Base-by-base conservation (phyloP, 2,797 vertebrate species). In the Tadarida brasiliensis region DNA sequence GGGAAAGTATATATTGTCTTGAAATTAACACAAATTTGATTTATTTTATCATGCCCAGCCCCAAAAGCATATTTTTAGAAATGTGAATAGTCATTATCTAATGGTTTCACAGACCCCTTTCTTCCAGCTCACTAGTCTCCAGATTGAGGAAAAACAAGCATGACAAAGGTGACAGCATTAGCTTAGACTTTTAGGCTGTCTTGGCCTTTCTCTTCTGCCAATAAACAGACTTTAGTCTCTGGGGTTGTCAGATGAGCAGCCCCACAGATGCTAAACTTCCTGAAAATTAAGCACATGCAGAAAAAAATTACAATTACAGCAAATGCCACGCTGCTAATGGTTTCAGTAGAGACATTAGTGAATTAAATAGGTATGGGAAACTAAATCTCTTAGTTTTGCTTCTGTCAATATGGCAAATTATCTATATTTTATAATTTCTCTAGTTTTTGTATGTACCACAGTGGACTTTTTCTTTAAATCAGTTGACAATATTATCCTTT, bases 241-340 rank as follows among this genome's bases (percentile, higher is more conserved):
- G 39, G 89, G 93, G 93, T 87, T 4, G 4, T 96, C 97, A 96
- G 84, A 91, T 90, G 89, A 96, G 63, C 87, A 95, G 68, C 87
- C 95, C 94, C 96, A 94, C 93, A 95, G 97, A 96, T 97, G 96
- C 92, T 97, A 93, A 96, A 93, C 91, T 96, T 96, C 59, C 83
- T 96, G 93, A 86, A 96, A 97, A 96, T 98, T 97, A 97, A 95
- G 91, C 95, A 85, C 68, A 96, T 61, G n/a, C 76, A 95, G 78
- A 68, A 19, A 30, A 85, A 84, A 92, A 87, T 91, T 81, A 97
- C 89, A 94, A 86, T 93, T 86, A 95, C 73, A 95, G 84, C 76
- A 95, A 95, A 94, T 96, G 80, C 68, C 83, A 96, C 81, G 16
- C 68, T 86, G 71, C 68, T 97, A 97, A 97, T 92, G 91, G 95